phyloP scores from a whole-genome alignment of 1,140 invertebrate species.

The Leptoteleia sp. region DNA sequence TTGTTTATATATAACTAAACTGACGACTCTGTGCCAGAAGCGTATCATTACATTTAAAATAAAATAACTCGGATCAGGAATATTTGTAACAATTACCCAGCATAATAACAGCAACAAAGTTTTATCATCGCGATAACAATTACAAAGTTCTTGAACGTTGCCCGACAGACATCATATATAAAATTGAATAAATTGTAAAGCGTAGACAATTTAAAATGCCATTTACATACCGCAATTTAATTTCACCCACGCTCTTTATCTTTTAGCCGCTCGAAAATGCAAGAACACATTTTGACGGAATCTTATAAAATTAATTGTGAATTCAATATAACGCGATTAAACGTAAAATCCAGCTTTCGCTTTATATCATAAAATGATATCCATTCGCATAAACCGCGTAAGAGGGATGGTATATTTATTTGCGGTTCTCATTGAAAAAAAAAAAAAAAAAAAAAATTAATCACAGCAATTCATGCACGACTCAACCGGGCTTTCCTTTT shows the following conservation, averaged over 20 bases:
- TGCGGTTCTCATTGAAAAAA: slow-evolving; percentile 36
- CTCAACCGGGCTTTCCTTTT: slow-evolving; percentile 22
- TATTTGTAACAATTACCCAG: too few relatives aligned
- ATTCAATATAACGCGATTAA: slow-evolving; percentile 37
- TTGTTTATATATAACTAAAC: too few relatives aligned
- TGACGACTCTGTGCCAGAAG: too few relatives aligned
- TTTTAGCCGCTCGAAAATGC: slow-evolving; percentile 5
- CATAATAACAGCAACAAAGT: too few relatives aligned
- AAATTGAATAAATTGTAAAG: slow-evolving; percentile 11
- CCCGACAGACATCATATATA: not conserved
- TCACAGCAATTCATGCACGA: slow-evolving; percentile 28
- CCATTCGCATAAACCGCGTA: slow-evolving; percentile 18
- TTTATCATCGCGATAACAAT: too few relatives aligned
- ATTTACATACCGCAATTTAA: slow-evolving; percentile 19
- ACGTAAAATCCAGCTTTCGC: slow-evolving; percentile 27
- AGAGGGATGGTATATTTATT: slow-evolving; percentile 23
- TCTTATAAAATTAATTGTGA: slow-evolving; percentile 37
- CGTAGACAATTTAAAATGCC: slow-evolving; percentile 15
- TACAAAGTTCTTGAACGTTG: not conserved
- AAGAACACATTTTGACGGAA: slow-evolving; percentile 21
- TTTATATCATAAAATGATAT: slow-evolving; percentile 32
- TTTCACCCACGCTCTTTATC: slow-evolving; percentile 17
- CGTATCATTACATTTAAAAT: too few relatives aligned
- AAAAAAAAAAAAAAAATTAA: too few relatives aligned
- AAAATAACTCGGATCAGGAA: too few relatives aligned